Evolutionary conservation across 2,888 invertebrate species (phyloP).

Genomic region (Trichacis sp.): DNA sequence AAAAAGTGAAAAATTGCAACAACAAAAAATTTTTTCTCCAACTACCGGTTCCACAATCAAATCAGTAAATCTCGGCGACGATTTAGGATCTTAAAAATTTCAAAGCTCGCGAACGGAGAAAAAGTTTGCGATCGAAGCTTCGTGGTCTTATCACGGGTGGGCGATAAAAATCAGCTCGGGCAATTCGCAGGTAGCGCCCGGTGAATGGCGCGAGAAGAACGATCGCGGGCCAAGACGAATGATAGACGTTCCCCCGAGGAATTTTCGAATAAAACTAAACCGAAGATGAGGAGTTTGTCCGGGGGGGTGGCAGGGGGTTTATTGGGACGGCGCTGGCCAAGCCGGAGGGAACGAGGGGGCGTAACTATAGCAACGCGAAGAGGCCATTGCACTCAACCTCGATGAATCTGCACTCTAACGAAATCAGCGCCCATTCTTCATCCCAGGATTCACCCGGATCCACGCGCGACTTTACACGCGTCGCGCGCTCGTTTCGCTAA

Average conservation of each 20-base stretch:
- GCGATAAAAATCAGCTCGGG: slow-evolving; percentile 39
- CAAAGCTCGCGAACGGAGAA: slow-evolving; percentile 26
- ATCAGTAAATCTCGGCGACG: too few relatives aligned
- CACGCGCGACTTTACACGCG: slow-evolving; percentile 47
- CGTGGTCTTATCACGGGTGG: slow-evolving; percentile 36
- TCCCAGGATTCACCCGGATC: slow-evolving; percentile 54
- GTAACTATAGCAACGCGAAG: slow-evolving; percentile 62
- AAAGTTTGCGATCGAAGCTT: slow-evolving; percentile 35
- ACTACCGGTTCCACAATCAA: too few relatives aligned
- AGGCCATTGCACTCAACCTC: slow-evolving; percentile 65
- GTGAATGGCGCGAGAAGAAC: slow-evolving; percentile 48
- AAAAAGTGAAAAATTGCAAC: too few relatives aligned
- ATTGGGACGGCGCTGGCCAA: slow-evolving; percentile 40
- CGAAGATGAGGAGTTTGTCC: slow-evolving; percentile 45
- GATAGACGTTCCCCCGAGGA: slow-evolving; percentile 58
- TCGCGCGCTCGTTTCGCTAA: slow-evolving; percentile 42
- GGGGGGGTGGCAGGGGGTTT: slow-evolving; percentile 44
- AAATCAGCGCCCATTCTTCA: slow-evolving; percentile 67
- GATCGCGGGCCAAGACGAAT: slow-evolving; percentile 52
- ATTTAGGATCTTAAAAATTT: too few relatives aligned
- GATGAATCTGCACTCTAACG: slow-evolving; percentile 65
- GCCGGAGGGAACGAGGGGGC: slow-evolving; percentile 50
- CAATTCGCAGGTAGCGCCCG: slow-evolving; percentile 44
- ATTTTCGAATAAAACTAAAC: slow-evolving; percentile 59
- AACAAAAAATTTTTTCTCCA: slow-evolving; percentile 7